Percentiles rank a stretch among this genome's conserved stretches.
Evolutionary conservation across 1,140 invertebrate genomes (phyloP).

Genomic region (Plodia interpunctella): DNA sequence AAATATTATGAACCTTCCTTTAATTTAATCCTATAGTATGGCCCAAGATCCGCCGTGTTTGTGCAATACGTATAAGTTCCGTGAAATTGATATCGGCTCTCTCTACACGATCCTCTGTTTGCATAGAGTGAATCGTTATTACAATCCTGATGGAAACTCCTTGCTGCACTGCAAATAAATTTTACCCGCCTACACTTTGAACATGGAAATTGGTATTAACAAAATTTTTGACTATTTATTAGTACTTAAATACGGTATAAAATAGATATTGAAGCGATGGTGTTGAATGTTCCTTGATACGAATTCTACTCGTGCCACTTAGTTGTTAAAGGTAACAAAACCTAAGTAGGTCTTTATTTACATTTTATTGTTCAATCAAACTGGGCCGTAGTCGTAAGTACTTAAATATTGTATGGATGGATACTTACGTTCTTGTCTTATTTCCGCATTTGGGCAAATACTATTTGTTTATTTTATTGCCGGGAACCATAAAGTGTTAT

Average conservation of each 20-base stretch:
- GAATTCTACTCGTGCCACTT: too few relatives aligned
- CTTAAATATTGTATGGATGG: too few relatives aligned
- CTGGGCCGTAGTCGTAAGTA: not conserved
- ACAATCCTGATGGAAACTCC: constrained; percentile 31
- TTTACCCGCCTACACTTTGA: not conserved
- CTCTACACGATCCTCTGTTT: constrained; percentile 47
- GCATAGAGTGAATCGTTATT: constrained; percentile 39
- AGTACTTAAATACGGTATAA: too few relatives aligned
- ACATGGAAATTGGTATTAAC: not conserved
- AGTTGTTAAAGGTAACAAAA: too few relatives aligned
- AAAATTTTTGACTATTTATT: not conserved
- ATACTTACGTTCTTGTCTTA: not conserved
- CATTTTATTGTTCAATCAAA: not conserved
- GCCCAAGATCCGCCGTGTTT: constrained; percentile 18
- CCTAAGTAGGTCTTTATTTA: not conserved
- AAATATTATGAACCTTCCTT: not conserved
- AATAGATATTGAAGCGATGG: too few relatives aligned
- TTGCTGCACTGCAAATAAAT: not conserved
- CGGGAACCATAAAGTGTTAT: constrained; percentile 16
- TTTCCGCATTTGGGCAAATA: constrained; percentile 12
- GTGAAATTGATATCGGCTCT: constrained; percentile 64
- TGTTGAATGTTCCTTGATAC: too few relatives aligned
- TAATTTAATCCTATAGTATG: not conserved
- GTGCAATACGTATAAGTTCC: constrained; percentile 43
- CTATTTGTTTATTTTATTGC: constrained; percentile 16